Base-by-base conservation (phyloP, 2,888 invertebrate species). In the Glaucopsyche alexis region DNA sequence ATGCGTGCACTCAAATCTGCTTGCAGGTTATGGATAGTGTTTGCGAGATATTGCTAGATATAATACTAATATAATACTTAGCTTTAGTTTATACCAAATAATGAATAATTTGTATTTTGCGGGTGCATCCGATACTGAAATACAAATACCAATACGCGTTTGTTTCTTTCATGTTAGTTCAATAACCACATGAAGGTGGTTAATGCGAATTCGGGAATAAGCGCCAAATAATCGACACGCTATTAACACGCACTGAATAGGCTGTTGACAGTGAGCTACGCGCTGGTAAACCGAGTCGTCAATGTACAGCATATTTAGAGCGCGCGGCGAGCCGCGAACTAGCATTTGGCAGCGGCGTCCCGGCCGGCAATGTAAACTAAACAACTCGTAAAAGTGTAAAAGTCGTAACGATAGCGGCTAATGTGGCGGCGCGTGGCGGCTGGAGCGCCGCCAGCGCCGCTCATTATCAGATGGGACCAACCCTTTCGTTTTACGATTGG, bases 321-420 rank as follows among this genome's bases (percentile, higher is more conserved):
- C 82, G 85, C 83, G 83, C 87, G 92, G 92, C 89, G 90, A 91
- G 90, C 91, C 92, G 90, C 91, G 90, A 90, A 91, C 91, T 87
- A 87, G 88, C 89, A 90, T 91, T 93, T 93, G 92, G 92, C 92
- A 93, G 86, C 85, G 86, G 83, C 83, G 85, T 84, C 82, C 80
- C 83, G 81, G 85, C 87, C 85, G 85, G 89, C 84, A 84, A 83
- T 85, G 87, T 87, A 85, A 91, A 90, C 92, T 91, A 91, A 92
- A 91, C 91, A 91, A 91, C 89, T 91, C 92, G 91, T 91, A 92
- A 92, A 93, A 92, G 91, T 91, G 92, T 91, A 92, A 92, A 91
- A 93, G 86, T 92, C 90, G 89, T 90, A 90, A 89, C 89, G 91
- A 92, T 91, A 90, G 89, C 87, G 82, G 83, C 91, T 90, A 90